Conservation (phyloP, 1,140 invertebrate species). For the Neodiprion lecontei region DNA sequence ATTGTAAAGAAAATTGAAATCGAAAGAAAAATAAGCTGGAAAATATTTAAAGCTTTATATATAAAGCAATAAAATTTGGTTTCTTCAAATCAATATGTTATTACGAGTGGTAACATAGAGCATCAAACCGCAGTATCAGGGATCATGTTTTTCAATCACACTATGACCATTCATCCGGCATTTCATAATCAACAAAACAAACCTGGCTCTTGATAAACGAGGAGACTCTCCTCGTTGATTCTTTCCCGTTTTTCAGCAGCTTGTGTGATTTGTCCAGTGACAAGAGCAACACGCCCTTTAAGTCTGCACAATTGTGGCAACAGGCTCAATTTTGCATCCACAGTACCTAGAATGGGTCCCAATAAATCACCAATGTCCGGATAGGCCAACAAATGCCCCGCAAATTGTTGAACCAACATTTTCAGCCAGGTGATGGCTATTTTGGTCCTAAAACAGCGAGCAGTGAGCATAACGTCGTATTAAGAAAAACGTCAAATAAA, state of each 20-base stretch:
- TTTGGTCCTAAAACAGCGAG: conserved; percentile 61
- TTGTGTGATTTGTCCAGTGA: conserved; percentile 64
- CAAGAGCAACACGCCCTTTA: conserved; percentile 65
- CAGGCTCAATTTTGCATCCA: conserved; percentile 65
- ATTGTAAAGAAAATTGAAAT: too few species aligned
- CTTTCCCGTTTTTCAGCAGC: conserved; percentile 52
- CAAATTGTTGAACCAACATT: conserved; percentile 65
- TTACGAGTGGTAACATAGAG: too few species aligned
- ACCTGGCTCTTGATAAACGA: conserved; percentile 69
- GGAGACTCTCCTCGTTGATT: conserved; percentile 53
- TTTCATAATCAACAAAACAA: conserved; percentile 17
- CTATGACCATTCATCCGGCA: too few species aligned
- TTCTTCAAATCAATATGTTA: too few species aligned
- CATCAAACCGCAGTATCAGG: too few species aligned
- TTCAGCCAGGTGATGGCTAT: conserved; percentile 69
- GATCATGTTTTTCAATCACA: too few species aligned
- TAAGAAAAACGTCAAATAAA: conserved; percentile 14
- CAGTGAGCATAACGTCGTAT: not conserved
- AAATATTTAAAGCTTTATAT: too few species aligned
- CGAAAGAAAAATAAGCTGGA: too few species aligned
- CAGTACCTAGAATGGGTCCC: conserved; percentile 66
- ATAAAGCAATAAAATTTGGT: too few species aligned
- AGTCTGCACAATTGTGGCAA: conserved; percentile 64
- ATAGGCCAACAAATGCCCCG: conserved; percentile 68
- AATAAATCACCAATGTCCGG: conserved; percentile 64